Base-by-base conservation (phyloP, 2,888 invertebrate species). In the Calliphora vomitoria region DNA sequence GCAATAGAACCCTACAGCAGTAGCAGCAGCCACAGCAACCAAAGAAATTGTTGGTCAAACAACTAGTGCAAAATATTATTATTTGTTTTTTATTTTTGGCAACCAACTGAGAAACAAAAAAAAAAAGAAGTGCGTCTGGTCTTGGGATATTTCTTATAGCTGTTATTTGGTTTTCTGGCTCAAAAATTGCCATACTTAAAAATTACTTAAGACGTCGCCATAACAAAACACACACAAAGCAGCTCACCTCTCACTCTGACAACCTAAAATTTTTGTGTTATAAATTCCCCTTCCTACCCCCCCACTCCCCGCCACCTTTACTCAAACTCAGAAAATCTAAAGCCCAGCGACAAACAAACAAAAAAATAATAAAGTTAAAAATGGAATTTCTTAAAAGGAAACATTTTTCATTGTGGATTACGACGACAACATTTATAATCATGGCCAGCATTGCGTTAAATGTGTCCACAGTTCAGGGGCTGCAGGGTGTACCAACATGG, bases 401-500 rank as follows among this genome's bases (percentile, higher is more conserved):
- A 90, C 91, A 92, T 91, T 92, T 92, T 91, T 91, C 91, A 90
- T 90, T 91, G 91, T 92, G 93, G 92, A 91, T 92, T 91, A 91
- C 91, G 89, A 90, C 91, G 90, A 90, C 92, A 91, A 90, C 92
- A 89, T 89, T 92, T 85, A 87, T 86, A 85, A 90, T 92, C 88
- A 90, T 91, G 89, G 90, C 90, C 89, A 89, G 90, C 88, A 89
- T 91, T 82, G 88, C 91, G 82, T 90, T 82, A 79, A 87, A 92
- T 90, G 89, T 90, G 83, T 91, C 90, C 81, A 90, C 91, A 60
- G 87, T 85, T 47, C 87, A 79, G 80, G 92, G 92, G 88, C 89
- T 93, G 86, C 93, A 93, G 90, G 93, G 93, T 89, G 92, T 93
- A 82, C 93, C 93, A 80, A 93, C 93, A 88, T 93, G 93, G 93